Evolutionary conservation across 2,888 invertebrate genomes (phyloP).

Genomic region (Pachliopta kotzebuea): DNA sequence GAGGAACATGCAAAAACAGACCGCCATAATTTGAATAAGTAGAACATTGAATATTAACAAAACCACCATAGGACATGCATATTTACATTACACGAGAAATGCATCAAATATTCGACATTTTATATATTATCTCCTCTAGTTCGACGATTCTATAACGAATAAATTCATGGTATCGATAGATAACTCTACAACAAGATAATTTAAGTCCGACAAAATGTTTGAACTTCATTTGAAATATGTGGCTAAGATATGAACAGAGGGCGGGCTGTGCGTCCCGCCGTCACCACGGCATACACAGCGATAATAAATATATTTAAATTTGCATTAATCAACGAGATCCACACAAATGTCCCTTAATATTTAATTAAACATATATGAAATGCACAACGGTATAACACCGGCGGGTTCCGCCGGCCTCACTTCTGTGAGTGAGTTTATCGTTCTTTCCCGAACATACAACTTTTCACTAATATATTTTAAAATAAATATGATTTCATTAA

Average conservation of each 20-base stretch:
- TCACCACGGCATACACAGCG: neutral
- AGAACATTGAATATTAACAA: neutral
- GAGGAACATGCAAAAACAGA: neutral
- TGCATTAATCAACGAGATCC: slow-evolving; percentile 19
- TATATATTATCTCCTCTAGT: slow-evolving; percentile 11
- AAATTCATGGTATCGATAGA: slow-evolving; percentile 19
- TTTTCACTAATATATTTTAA: neutral
- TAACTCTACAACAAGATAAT: slow-evolving; percentile 14
- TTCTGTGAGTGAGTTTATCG: neutral
- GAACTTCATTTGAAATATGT: slow-evolving; percentile 15
- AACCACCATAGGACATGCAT: neutral
- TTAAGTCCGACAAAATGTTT: slow-evolving; percentile 12
- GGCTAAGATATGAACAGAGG: slow-evolving; percentile 3
- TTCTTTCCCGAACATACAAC: neutral
- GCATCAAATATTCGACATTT: slow-evolving; percentile 4
- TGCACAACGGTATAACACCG: slow-evolving; percentile 5
- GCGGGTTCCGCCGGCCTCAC: neutral
- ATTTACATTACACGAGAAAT: neutral
- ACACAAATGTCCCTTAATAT: slow-evolving; percentile 5
- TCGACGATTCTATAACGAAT: slow-evolving; percentile 20
- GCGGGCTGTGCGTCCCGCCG: neutral
- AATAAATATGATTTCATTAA: slow-evolving; percentile 22
- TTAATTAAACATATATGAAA: slow-evolving; percentile 7
- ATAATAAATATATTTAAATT: slow-evolving; percentile 25
- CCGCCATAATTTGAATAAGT: neutral